phyloP scores from a whole-genome alignment of 2,888 invertebrate species.

The Hydroisotoma schaefferi region DNA sequence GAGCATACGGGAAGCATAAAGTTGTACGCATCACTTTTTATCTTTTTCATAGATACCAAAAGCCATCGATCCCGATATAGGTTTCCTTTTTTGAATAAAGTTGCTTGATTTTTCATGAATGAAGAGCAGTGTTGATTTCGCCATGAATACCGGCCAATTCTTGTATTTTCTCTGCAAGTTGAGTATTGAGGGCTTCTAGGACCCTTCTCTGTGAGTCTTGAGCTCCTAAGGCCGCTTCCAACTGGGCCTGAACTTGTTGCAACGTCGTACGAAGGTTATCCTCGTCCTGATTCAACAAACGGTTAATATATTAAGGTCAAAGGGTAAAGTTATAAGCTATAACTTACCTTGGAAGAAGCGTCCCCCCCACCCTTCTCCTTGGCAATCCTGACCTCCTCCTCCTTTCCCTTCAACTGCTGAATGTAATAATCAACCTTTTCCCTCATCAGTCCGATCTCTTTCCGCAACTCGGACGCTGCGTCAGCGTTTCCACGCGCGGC shows the following conservation, averaged over 20 bases:
- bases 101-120: constrained; percentile 63
- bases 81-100: too few species aligned
- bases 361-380: constrained; percentile 43
- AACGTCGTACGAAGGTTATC: constrained; percentile 65
- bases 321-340: background rate
- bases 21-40: too few species aligned
- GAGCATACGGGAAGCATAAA: too few species aligned
- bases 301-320: background rate
- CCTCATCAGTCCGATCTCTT: constrained; percentile 68
- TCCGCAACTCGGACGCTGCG: constrained; percentile 71
- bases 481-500: constrained; percentile 64
- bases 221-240: constrained; percentile 71
- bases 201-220: constrained; percentile 78
- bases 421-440: constrained; percentile 79
- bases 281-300: constrained; percentile 62
- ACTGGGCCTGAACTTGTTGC: constrained; percentile 71
- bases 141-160: constrained; percentile 76
- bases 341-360: constrained; percentile 4
- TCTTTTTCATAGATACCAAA: too few species aligned
- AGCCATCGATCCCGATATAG: too few species aligned
- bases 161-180: constrained; percentile 74
- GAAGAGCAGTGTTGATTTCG: constrained; percentile 73
- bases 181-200: constrained; percentile 71
- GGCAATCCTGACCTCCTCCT: constrained; percentile 70
- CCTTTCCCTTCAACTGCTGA: constrained; percentile 75